Percentiles rank a stretch among this genome's conserved stretches.
phyloP scores from a whole-genome alignment of 2,113 vertebrate species.

The Motacilla alba region DNA sequence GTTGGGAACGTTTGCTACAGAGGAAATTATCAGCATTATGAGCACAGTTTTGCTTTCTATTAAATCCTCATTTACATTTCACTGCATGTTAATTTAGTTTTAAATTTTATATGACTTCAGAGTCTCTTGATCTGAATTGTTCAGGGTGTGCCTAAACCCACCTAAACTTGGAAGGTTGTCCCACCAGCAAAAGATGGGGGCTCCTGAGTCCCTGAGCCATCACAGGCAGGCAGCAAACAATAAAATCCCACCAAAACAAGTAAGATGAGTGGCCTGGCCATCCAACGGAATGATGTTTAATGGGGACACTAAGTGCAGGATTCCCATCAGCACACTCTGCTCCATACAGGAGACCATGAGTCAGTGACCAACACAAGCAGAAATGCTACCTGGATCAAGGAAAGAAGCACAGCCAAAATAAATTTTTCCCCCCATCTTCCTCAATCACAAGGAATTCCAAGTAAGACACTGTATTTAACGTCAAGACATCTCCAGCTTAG shows the following conservation, averaged over 20 bases:
- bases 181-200: not conserved
- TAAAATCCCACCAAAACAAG: not conserved
- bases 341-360: not conserved
- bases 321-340: not conserved
- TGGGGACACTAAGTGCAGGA: not conserved
- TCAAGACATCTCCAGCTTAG: not conserved
- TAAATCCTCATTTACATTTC: slow-evolving; percentile 52
- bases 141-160: not conserved
- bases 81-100: slow-evolving; percentile 28
- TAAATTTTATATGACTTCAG: not conserved
- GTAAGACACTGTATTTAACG: not conserved
- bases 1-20: not conserved
- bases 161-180: not conserved
- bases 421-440: too few relatives aligned
- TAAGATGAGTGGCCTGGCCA: not conserved
- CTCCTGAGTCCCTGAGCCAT: not conserved
- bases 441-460: not conserved
- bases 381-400: not conserved
- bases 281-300: not conserved
- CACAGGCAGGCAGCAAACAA: not conserved
- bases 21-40: slow-evolving; percentile 12
- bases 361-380: not conserved
- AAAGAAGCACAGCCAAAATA: not conserved
- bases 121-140: not conserved
- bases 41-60: slow-evolving; percentile 43